Conservation (phyloP, 2,797 vertebrate genomes). For the Neostethus bicornis region DNA sequence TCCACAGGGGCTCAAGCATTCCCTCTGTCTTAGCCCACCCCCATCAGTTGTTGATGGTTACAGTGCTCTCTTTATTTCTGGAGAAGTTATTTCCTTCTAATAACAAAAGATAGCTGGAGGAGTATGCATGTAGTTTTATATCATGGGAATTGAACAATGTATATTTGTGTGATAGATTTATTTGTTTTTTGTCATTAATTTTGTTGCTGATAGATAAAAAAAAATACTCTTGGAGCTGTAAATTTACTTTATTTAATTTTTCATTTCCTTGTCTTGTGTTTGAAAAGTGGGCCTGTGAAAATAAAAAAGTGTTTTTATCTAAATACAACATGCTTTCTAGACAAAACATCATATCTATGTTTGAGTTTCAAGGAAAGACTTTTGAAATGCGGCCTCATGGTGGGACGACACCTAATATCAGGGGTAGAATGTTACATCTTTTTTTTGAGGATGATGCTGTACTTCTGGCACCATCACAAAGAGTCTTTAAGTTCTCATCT, state of each 20-base stretch:
- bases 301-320: too few species aligned
- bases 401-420: too few species aligned
- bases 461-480: not conserved
- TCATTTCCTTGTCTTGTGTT: not conserved
- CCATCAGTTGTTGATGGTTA: not conserved
- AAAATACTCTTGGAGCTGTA: not conserved
- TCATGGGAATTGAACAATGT: too few species aligned
- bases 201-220: not conserved
- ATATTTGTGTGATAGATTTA: not conserved
- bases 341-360: not conserved
- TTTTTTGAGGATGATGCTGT: not conserved
- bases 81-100: not conserved
- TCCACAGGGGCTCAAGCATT: not conserved
- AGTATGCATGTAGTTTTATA: too few species aligned
- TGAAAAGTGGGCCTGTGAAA: not conserved
- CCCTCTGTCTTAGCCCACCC: not conserved
- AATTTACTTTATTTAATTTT: not conserved
- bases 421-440: not conserved
- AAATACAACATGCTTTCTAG: too few species aligned
- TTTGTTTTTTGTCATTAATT: not conserved
- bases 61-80: not conserved
- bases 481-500: not conserved
- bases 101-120: too few species aligned
- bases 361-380: not conserved
- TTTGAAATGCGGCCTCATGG: too few species aligned